Conservation (phyloP, 2,113 vertebrate species). For the Sapajus apella region DNA sequence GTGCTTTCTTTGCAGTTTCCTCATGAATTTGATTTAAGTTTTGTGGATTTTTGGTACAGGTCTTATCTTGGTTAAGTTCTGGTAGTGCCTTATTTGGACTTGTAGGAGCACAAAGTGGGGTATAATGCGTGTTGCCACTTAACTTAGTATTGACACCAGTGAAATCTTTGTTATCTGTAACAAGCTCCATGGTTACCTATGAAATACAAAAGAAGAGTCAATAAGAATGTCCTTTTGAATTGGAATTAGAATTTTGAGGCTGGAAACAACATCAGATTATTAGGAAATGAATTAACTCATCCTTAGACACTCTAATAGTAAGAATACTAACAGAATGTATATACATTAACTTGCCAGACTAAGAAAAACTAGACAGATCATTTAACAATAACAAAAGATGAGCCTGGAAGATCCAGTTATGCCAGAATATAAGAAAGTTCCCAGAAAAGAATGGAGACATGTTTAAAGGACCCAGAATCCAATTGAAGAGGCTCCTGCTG, state of each 20-base stretch:
- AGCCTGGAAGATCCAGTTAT: neutral
- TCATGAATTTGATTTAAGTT: neutral
- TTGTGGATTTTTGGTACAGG: neutral
- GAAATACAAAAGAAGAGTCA: neutral
- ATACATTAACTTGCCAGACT: neutral
- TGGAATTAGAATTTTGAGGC: slow-evolving; percentile 56
- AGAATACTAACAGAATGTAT: neutral
- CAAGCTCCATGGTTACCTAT: slow-evolving; percentile 92
- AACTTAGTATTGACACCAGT: slow-evolving; percentile 16
- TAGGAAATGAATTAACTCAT: slow-evolving; percentile 25
- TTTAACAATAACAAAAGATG: slow-evolving; percentile 16
- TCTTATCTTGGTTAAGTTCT: neutral
- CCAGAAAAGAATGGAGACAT: slow-evolving; percentile 30
- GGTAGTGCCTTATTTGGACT: slow-evolving; percentile 61
- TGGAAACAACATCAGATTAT: neutral
- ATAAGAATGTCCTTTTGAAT: neutral
- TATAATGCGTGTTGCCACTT: rapidly evolving
- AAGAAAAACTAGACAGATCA: slow-evolving; percentile 6
- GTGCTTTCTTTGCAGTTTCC: neutral
- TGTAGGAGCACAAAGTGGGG: neutral
- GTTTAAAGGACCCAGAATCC: slow-evolving; percentile 3
- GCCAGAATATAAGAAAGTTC: slow-evolving; percentile 4
- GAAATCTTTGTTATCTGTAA: slow-evolving; percentile 81
- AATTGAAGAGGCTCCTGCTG: neutral
- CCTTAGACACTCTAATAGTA: neutral